A percentile compares a stretch with the other conserved stretches of the same genome.
phyloP scores from a whole-genome alignment of 2,888 invertebrate species.

The Parnassius orleans region DNA sequence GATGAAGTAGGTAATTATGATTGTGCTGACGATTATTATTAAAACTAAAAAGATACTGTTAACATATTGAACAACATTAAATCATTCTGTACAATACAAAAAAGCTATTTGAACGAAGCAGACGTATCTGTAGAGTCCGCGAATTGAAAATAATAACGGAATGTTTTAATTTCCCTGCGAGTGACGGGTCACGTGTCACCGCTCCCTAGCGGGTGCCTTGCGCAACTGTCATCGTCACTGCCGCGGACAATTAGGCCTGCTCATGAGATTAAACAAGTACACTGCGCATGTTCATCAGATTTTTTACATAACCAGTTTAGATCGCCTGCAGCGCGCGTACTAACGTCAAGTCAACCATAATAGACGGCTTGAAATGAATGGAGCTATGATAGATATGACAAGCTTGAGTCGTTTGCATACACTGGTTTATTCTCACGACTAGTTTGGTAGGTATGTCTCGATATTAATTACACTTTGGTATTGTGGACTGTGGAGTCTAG shows the following conservation, averaged over 20 bases:
- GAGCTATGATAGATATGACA: slow-evolving; percentile 52
- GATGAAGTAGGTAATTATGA: too few relatives aligned
- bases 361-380: slow-evolving; percentile 43
- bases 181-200: slow-evolving; percentile 79
- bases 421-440: background rate
- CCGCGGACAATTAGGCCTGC: slow-evolving; percentile 75
- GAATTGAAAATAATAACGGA: slow-evolving; percentile 72
- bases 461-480: background rate
- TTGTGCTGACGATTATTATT: too few relatives aligned
- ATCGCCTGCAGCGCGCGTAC: slow-evolving; percentile 42
- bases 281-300: slow-evolving; percentile 50
- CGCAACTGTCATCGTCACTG: slow-evolving; percentile 73
- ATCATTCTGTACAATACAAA: slow-evolving; percentile 5
- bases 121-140: slow-evolving; percentile 34
- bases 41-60: too few relatives aligned
- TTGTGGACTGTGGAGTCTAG: too few relatives aligned
- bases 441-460: background rate
- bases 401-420: slow-evolving; percentile 23
- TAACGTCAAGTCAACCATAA: slow-evolving; percentile 45
- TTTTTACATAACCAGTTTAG: slow-evolving; percentile 47
- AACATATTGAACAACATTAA: background rate
- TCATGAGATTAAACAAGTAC: slow-evolving; percentile 76
- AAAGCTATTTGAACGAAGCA: slow-evolving; percentile 28
- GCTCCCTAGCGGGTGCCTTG: slow-evolving; percentile 35
- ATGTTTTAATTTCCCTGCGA: slow-evolving; percentile 81